A percentile compares a stretch with the other conserved stretches of the same genome.
These are phyloP conservation scores for Malurus leucopterus DNA, from an alignment of 2,797 vertebrate species.

Conservation along the genomic window DNA sequence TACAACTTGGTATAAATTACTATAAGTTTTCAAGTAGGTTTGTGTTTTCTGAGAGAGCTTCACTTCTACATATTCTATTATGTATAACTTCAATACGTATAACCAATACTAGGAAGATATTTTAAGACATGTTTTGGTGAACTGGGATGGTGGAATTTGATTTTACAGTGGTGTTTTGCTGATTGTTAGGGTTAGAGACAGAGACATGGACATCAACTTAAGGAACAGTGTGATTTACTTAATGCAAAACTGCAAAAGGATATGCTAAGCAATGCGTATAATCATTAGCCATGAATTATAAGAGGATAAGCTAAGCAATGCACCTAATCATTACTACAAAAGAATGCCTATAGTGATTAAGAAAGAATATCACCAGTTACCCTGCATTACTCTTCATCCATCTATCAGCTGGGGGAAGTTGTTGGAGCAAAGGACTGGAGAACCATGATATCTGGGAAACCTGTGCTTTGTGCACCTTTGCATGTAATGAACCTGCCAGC, in stretches of 20 bases:
- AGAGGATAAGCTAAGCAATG: not conserved
- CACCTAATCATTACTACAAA: no score
- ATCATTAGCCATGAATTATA: no score
- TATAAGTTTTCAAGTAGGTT: not conserved
- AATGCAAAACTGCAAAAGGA: not conserved
- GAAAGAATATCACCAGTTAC: not conserved
- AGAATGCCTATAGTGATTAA: not conserved
- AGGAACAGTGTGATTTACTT: not conserved
- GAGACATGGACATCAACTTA: not conserved
- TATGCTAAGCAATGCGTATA: not conserved
- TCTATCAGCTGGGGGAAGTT: fast-evolving
- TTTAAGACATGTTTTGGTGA: not conserved
- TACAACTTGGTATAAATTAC: not conserved
- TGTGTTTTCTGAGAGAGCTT: not conserved
- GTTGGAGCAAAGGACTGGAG: not conserved
- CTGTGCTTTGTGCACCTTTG: not conserved
- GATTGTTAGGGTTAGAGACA: not conserved
- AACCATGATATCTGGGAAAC: not conserved
- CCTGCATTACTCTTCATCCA: not conserved
- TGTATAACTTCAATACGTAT: not conserved
- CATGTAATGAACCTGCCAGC: fast-evolving
- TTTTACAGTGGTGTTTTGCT: not conserved
- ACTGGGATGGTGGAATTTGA: not conserved
- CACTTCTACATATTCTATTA: not conserved
- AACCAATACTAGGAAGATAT: not conserved